A percentile compares a stretch with the other conserved stretches of the same genome.
phyloP scores from a whole-genome alignment of 2,113 vertebrate genomes.

The Pungitius pungitius region DNA sequence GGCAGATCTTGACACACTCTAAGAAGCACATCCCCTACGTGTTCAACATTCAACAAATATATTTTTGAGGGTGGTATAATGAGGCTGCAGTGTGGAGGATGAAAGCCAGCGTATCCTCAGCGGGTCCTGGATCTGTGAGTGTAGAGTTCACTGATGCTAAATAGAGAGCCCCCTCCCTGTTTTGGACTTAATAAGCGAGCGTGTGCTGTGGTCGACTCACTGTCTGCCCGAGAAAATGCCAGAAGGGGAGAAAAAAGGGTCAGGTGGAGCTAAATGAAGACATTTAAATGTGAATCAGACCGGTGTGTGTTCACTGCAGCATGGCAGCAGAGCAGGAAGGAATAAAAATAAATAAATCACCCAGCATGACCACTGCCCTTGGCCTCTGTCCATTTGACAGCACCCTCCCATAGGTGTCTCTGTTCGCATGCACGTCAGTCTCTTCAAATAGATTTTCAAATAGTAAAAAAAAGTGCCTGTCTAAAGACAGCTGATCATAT shows the following conservation, averaged over 20 bases:
- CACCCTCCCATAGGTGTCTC: slow-evolving; percentile 33
- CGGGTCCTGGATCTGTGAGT: slow-evolving; percentile 17
- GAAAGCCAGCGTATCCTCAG: slow-evolving; percentile 31
- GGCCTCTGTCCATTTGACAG: slow-evolving; percentile 63
- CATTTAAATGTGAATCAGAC: slow-evolving; percentile 58
- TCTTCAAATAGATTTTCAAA: background rate
- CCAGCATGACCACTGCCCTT: slow-evolving; percentile 69
- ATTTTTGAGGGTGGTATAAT: slow-evolving; percentile 35
- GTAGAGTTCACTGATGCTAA: slow-evolving; percentile 41
- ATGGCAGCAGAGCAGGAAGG: slow-evolving; percentile 36
- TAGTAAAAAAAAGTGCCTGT: slow-evolving; percentile 8
- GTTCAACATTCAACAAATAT: slow-evolving; percentile 19
- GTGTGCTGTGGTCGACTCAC: slow-evolving; percentile 22
- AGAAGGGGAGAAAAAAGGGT: background rate
- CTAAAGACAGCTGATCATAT: slow-evolving; percentile 22
- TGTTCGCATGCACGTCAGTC: slow-evolving; percentile 9
- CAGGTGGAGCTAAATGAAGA: slow-evolving; percentile 48
- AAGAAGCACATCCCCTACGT: background rate
- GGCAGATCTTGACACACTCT: slow-evolving; percentile 21
- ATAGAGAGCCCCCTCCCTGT: slow-evolving; percentile 25
- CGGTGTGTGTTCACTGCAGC: slow-evolving; percentile 52
- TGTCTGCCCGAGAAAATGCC: slow-evolving; percentile 15
- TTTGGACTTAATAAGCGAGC: slow-evolving; percentile 23
- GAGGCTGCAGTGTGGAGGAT: slow-evolving; percentile 44
- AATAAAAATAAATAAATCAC: slow-evolving; percentile 67